Evolutionary conservation across 92 coral and sea anemone genomes (phyloP).

Genomic region (Palythoa heliodiscus): DNA sequence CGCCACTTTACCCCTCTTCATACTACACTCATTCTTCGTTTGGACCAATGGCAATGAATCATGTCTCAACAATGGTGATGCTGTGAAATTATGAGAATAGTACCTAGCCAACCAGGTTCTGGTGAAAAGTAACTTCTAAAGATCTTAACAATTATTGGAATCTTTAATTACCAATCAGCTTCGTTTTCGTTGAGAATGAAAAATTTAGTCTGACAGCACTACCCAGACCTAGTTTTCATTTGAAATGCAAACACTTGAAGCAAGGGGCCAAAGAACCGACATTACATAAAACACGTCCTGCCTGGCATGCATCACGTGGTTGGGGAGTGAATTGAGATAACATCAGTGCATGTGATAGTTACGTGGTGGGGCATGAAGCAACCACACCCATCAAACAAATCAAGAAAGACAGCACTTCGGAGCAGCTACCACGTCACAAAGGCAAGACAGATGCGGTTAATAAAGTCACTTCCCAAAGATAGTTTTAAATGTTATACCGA

Average conservation of each 20-base stretch:
- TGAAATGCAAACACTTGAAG: background rate
- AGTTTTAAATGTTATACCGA: too few species aligned
- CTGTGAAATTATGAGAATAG: background rate
- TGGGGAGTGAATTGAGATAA: background rate
- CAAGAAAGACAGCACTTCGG: too few species aligned
- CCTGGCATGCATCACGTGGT: background rate
- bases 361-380: too few species aligned
- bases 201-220: background rate
- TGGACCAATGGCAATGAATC: slow-evolving; percentile 7
- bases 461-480: too few species aligned
- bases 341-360: background rate
- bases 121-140: background rate
- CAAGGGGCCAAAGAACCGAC: background rate
- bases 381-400: too few species aligned
- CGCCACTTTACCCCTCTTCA: background rate
- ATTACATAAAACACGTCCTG: background rate
- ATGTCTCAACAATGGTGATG: slow-evolving; percentile 13
- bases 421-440: too few species aligned
- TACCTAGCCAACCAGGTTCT: background rate
- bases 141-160: background rate
- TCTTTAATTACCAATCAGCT: background rate
- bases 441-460: too few species aligned
- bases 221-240: background rate
- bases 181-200: background rate
- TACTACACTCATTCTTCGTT: slow-evolving; percentile 22